phyloP scores from a whole-genome alignment of 2,797 vertebrate genomes.

The Sebastes matsubarae region DNA sequence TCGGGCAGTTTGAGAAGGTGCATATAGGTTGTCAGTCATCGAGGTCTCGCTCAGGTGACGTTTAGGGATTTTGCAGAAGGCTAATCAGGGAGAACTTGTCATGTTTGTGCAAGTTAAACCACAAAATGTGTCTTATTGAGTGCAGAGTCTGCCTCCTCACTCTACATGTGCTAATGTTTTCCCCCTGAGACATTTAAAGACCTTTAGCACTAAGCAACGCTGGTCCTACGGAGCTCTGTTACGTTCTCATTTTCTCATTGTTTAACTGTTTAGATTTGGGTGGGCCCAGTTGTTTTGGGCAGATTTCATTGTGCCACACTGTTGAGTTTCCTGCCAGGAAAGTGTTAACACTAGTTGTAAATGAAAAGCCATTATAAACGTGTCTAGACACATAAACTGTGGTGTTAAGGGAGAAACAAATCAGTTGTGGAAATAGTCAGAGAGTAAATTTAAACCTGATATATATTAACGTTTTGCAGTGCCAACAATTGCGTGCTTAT shows the following conservation, averaged over 20 bases:
- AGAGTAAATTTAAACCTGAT: constrained; percentile 52
- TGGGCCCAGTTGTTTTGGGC: constrained; percentile 32
- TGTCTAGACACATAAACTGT: constrained; percentile 70
- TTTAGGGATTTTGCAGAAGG: constrained; percentile 20
- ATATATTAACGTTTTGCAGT: background rate
- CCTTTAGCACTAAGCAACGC: constrained; percentile 14
- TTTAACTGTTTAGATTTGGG: constrained; percentile 32
- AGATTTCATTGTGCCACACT: constrained; percentile 54
- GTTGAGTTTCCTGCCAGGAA: constrained; percentile 60
- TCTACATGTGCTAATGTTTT: background rate
- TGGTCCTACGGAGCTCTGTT: background rate
- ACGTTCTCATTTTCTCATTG: constrained; percentile 33
- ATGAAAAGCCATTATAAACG: constrained; percentile 55
- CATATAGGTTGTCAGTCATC: constrained; percentile 33
- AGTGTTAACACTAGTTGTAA: constrained; percentile 55
- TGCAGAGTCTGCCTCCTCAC: background rate
- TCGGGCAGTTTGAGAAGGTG: constrained; percentile 28
- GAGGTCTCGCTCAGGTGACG: background rate
- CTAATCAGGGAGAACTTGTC: constrained; percentile 30
- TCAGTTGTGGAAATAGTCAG: constrained; percentile 40
- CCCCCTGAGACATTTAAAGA: constrained; percentile 40
- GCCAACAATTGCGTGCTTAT: background rate
- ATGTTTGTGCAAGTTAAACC: constrained; percentile 40
- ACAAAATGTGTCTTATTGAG: constrained; percentile 26
- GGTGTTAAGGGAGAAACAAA: constrained; percentile 33